Conservation (phyloP, 2,113 vertebrate species). For the Atractosteus spatula region DNA sequence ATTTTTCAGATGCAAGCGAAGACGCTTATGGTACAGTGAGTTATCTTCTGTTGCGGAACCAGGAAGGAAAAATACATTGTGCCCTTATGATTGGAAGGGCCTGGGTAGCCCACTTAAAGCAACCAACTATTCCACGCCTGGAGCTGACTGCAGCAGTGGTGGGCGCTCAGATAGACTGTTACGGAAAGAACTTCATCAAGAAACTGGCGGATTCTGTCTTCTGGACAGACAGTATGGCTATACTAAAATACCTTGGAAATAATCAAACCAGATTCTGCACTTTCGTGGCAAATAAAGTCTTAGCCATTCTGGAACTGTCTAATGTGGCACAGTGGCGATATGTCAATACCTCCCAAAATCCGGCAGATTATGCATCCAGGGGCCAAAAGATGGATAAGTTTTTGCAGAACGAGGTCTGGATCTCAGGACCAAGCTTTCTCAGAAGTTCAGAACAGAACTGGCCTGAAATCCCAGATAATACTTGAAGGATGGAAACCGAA, state of each 20-base stretch:
- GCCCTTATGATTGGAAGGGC: slow-evolving; percentile 24
- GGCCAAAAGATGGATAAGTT: slow-evolving; percentile 4
- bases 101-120: slow-evolving; percentile 10
- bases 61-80: neutral
- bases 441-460: neutral
- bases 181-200: slow-evolving; percentile 10
- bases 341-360: slow-evolving; percentile 10
- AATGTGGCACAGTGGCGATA: slow-evolving; percentile 19
- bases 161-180: slow-evolving; percentile 3
- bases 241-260: slow-evolving; percentile 23
- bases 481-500: neutral
- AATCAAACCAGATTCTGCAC: slow-evolving; percentile 14
- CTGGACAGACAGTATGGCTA: slow-evolving; percentile 17
- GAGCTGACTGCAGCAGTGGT: slow-evolving; percentile 22
- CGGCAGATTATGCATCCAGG: slow-evolving; percentile 25
- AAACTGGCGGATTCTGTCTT: slow-evolving; percentile 14
- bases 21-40: neutral
- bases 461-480: neutral
- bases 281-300: slow-evolving; percentile 19
- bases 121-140: slow-evolving; percentile 9
- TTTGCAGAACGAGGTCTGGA: neutral
- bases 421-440: neutral
- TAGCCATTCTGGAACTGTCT: slow-evolving; percentile 13
- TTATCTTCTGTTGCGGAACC: slow-evolving; percentile 12
- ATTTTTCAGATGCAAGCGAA: slow-evolving; percentile 13